Percentiles rank a stretch among this genome's conserved stretches.
Conservation (phyloP, 2,113 vertebrate genomes). For the Pygoscelis adeliae region DNA sequence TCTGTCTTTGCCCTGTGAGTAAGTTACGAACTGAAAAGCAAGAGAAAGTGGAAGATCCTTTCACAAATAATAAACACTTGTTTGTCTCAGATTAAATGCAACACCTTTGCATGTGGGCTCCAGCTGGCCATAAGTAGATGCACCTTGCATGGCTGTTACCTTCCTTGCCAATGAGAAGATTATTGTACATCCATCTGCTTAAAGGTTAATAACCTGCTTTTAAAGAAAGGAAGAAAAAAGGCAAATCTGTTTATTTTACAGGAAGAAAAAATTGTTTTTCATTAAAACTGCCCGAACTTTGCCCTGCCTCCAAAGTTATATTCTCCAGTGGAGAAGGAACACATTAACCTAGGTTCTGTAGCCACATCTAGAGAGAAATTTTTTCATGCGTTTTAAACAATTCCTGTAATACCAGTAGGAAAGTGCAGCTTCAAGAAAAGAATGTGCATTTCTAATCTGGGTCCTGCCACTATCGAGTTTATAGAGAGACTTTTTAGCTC, state of each 20-base stretch:
- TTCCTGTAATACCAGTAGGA: background rate
- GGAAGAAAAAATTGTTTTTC: slow-evolving; percentile 46
- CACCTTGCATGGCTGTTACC: slow-evolving; percentile 34
- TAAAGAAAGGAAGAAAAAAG: slow-evolving; percentile 45
- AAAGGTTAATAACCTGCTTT: slow-evolving; percentile 50
- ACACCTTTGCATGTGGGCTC: slow-evolving; percentile 75
- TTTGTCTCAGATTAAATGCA: slow-evolving; percentile 69
- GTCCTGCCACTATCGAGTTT: background rate
- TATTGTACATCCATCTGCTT: slow-evolving; percentile 50
- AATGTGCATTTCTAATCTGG: background rate
- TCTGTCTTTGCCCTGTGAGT: background rate
- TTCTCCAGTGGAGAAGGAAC: background rate
- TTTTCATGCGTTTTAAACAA: background rate
- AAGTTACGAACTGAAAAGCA: slow-evolving; percentile 59
- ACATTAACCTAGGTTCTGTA: background rate
- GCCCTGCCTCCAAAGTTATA: background rate
- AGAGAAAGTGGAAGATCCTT: slow-evolving; percentile 64
- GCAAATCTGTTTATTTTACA: slow-evolving; percentile 62
- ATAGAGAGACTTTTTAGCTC: background rate
- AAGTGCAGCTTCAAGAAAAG: background rate
- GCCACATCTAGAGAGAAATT: background rate
- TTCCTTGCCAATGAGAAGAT: slow-evolving; percentile 31
- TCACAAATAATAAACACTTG: slow-evolving; percentile 69
- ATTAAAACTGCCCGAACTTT: slow-evolving; percentile 2
- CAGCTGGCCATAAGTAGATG: slow-evolving; percentile 57